These are phyloP conservation scores for Tubulanus polymorphus DNA, from an alignment of 2,888 invertebrate species.

Conservation along the genomic window DNA sequence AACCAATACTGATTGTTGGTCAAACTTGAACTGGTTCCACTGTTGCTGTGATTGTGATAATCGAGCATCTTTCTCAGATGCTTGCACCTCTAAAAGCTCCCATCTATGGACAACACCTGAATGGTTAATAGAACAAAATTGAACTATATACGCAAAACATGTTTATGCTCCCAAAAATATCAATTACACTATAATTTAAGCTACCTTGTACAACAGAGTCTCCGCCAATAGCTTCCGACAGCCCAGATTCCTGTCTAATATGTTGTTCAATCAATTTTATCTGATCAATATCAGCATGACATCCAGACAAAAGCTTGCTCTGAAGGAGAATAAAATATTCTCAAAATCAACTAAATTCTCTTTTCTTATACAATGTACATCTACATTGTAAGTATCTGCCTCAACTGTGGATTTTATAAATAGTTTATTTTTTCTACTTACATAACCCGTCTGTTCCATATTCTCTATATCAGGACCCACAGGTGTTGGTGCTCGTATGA, in stretches of 20 bases:
- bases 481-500: neutral
- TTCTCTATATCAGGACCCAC: neutral
- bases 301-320: too few relatives aligned
- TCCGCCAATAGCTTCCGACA: neutral
- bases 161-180: too few relatives aligned
- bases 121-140: too few relatives aligned
- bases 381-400: too few relatives aligned
- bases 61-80: conserved; percentile 50
- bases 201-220: neutral
- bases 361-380: too few relatives aligned
- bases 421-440: conserved; percentile 20
- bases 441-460: conserved; percentile 24
- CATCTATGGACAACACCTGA: conserved; percentile 40
- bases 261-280: neutral
- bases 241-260: neutral
- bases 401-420: too few relatives aligned
- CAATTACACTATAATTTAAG: neutral
- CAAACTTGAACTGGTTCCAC: conserved; percentile 43
- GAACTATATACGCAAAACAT: too few relatives aligned
- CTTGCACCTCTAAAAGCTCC: conserved; percentile 39
- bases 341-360: too few relatives aligned
- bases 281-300: too few relatives aligned
- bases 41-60: conserved; percentile 65
- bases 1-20: conserved; percentile 38
- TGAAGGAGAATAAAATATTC: too few relatives aligned